Conservation (phyloP, 2,113 vertebrate genomes). For the Pluvianellus socialis region DNA sequence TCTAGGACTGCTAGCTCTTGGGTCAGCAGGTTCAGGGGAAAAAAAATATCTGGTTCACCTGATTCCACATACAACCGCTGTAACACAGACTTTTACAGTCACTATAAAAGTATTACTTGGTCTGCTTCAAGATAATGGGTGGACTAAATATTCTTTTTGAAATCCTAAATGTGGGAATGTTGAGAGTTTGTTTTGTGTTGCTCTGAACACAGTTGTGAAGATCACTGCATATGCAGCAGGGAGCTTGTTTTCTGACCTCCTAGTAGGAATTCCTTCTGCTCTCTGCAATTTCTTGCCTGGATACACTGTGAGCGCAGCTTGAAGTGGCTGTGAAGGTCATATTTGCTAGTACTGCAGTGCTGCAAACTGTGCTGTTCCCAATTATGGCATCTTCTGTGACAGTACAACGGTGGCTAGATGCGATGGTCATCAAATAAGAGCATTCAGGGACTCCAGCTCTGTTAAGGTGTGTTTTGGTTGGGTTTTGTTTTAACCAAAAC, state of each 20-base stretch:
- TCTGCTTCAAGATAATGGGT: neutral
- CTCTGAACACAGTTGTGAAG: neutral
- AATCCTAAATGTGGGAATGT: neutral
- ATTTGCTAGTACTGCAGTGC: neutral
- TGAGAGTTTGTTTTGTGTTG: neutral
- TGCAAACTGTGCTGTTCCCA: neutral
- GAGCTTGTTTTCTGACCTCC: neutral
- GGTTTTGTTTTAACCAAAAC: neutral
- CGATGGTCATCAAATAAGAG: neutral
- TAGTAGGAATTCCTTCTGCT: neutral
- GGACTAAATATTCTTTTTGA: neutral
- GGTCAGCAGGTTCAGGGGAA: neutral
- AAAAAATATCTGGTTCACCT: neutral
- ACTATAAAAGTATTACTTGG: neutral
- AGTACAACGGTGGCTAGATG: neutral
- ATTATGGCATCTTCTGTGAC: neutral
- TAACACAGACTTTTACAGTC: neutral
- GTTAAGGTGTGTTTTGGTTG: neutral
- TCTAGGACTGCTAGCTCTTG: neutral
- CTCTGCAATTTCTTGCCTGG: neutral
- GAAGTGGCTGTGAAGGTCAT: neutral
- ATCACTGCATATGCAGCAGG: neutral
- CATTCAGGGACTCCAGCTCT: neutral
- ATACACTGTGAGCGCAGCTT: neutral
- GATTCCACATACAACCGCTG: neutral